Percentiles rank a stretch among this genome's conserved stretches.
phyloP scores from a whole-genome alignment of 1,140 invertebrate species.

The Tigriopus japonicus region DNA sequence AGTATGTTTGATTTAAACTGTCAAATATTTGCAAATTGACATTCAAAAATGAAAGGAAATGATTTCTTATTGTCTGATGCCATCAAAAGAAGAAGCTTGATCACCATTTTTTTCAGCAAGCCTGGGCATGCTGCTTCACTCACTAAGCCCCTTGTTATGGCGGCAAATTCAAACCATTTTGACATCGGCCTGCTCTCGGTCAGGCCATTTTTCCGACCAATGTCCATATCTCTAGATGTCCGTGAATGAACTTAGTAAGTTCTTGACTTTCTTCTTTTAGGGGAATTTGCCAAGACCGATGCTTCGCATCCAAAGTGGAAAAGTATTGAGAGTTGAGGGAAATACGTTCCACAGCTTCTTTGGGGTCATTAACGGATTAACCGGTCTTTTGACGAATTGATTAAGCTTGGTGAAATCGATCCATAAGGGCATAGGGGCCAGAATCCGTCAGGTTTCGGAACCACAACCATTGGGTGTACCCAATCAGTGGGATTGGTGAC shows the following conservation, averaged over 20 bases:
- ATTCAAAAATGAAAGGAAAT: too few relatives aligned
- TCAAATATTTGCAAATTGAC: too few relatives aligned
- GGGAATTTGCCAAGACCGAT: conserved; percentile 23
- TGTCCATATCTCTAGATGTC: too few relatives aligned
- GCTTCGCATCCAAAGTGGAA: conserved; percentile 20
- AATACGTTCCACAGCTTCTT: conserved; percentile 16
- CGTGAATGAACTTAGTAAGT: conserved; percentile 21
- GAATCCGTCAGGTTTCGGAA: conserved; percentile 23
- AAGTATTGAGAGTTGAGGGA: conserved; percentile 9
- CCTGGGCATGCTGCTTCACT: too few relatives aligned
- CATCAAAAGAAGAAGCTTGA: too few relatives aligned
- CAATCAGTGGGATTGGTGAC: not conserved
- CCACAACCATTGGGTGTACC: conserved; percentile 4
- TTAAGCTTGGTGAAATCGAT: conserved; percentile 25
- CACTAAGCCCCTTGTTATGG: too few relatives aligned
- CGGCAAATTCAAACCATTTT: too few relatives aligned
- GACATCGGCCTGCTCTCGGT: too few relatives aligned
- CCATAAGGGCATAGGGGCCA: conserved; percentile 26
- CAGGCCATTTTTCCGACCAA: too few relatives aligned
- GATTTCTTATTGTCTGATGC: too few relatives aligned
- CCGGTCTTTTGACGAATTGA: conserved; percentile 19
- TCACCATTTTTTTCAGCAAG: too few relatives aligned
- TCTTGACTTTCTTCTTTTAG: conserved; percentile 19
- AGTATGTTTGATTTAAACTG: too few relatives aligned
- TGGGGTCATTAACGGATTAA: conserved; percentile 20